These are phyloP conservation scores for Drosophila serrata DNA, from an alignment of 1,140 invertebrate genomes.

Conservation along the genomic window DNA sequence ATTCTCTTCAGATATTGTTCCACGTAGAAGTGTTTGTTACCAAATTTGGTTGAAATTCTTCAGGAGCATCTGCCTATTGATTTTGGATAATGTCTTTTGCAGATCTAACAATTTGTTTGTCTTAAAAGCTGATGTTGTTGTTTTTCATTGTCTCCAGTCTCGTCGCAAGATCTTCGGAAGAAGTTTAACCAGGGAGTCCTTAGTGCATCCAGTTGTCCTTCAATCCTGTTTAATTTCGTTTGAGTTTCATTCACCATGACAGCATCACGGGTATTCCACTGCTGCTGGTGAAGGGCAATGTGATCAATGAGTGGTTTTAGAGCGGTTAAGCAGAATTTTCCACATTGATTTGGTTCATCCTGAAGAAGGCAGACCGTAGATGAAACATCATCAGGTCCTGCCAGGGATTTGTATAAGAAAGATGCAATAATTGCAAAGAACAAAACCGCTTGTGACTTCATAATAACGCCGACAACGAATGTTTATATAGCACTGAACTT, in stretches of 20 bases:
- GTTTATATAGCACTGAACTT: neutral
- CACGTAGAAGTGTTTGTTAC: neutral
- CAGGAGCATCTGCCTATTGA: neutral
- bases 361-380: neutral
- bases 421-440: neutral
- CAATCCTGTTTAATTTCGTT: slow-evolving; percentile 2
- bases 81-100: neutral
- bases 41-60: neutral
- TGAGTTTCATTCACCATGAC: neutral
- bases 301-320: slow-evolving; percentile 15
- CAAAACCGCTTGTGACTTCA: neutral
- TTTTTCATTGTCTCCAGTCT: neutral
- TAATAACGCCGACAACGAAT: neutral
- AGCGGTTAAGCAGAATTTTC: slow-evolving; percentile 1
- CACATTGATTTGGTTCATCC: slow-evolving; percentile 6
- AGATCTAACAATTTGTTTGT: neutral
- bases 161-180: neutral
- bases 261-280: slow-evolving; percentile 8
- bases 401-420: neutral
- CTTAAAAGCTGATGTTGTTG: neutral
- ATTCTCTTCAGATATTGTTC: neutral
- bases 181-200: neutral
- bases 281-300: slow-evolving; percentile 9
- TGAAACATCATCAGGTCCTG: too few species aligned
- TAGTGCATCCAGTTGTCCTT: neutral